phyloP scores from a whole-genome alignment of 92 coral and sea anemone species.

The Epizoanthus illoricatus region DNA sequence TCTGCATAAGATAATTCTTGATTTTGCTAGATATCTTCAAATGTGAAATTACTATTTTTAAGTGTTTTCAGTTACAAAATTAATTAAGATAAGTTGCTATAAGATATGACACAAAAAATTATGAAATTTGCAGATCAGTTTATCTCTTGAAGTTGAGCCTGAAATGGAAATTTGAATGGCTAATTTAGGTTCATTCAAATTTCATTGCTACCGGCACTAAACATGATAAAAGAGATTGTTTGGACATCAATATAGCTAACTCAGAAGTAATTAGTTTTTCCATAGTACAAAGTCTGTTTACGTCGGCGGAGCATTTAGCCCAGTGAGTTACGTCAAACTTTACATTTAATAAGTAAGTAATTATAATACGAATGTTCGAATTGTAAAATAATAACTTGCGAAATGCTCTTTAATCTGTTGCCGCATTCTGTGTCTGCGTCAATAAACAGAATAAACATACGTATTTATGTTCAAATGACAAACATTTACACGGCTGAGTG shows the following conservation, averaged over 20 bases:
- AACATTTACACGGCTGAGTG: background rate
- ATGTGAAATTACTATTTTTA: no score
- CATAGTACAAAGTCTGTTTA: background rate
- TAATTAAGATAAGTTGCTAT: background rate
- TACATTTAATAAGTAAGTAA: background rate
- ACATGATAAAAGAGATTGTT: background rate
- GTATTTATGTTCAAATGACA: no score
- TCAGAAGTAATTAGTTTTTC: background rate
- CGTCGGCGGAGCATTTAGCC: background rate
- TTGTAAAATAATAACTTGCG: background rate
- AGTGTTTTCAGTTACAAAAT: no score
- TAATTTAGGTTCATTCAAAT: constrained; percentile 1
- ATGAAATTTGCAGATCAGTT: background rate
- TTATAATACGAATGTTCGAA: no score
- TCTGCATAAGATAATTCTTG: no score
- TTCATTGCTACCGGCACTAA: background rate
- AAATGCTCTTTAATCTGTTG: background rate
- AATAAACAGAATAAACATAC: no score
- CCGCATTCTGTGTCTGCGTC: no score
- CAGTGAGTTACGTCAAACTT: background rate
- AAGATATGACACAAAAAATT: background rate
- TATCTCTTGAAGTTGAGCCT: background rate
- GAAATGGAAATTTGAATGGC: background rate
- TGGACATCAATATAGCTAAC: background rate
- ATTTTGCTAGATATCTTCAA: no score